These are phyloP conservation scores for Drosophila ezoana DNA, from an alignment of 2,888 invertebrate genomes.

Conservation along the genomic window DNA sequence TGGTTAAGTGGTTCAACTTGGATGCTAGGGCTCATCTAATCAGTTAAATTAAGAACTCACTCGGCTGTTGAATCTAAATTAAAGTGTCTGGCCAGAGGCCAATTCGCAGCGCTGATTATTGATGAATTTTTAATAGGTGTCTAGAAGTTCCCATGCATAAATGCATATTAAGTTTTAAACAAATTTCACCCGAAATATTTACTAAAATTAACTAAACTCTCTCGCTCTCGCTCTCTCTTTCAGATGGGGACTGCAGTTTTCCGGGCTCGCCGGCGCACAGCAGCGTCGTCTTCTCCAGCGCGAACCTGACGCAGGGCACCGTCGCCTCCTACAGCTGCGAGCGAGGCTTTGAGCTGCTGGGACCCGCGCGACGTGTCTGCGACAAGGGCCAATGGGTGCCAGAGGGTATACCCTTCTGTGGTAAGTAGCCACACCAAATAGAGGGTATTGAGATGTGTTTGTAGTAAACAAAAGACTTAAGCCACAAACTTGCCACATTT, in stretches of 20 bases:
- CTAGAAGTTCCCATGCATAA: constrained; percentile 29
- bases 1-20: no score
- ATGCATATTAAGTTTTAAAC: constrained; percentile 38
- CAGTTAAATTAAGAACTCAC: constrained; percentile 43
- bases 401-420: constrained; percentile 97
- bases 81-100: constrained; percentile 3
- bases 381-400: constrained; percentile 93
- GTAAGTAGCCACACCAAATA: constrained; percentile 88
- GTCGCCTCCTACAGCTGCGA: constrained; percentile 95
- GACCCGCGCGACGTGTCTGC: constrained; percentile 92
- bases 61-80: constrained; percentile 26
- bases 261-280: constrained; percentile 97
- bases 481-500: no score
- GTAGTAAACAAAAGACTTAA: no score
- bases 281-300: constrained; percentile 91
- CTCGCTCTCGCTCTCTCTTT: constrained; percentile 32
- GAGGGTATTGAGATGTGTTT: no score
- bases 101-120: constrained; percentile 28
- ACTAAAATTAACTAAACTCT: constrained; percentile 22
- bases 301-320: constrained; percentile 85
- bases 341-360: constrained; percentile 95
- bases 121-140: constrained; percentile 47
- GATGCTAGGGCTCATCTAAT: not conserved
- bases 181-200: constrained; percentile 47
- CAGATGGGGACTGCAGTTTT: constrained; percentile 89